Conservation (phyloP, 2,888 invertebrate species). For the Tortrix viridana region DNA sequence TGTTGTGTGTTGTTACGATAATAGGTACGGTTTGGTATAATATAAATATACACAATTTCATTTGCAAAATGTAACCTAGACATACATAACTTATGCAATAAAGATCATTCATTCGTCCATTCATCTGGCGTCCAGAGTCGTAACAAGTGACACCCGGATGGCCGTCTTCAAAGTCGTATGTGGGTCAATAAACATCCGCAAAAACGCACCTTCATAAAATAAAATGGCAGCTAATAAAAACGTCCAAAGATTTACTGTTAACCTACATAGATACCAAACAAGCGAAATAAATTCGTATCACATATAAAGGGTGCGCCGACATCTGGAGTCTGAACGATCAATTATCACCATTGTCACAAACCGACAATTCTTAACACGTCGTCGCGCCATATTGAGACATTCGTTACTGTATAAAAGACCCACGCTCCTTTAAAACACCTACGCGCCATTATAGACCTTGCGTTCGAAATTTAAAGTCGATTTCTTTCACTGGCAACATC, state of each 20-base stretch:
- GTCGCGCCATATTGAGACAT: constrained; percentile 66
- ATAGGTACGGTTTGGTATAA: too few species aligned
- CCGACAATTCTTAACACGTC: constrained; percentile 69
- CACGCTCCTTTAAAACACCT: constrained; percentile 49
- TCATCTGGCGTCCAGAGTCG: not conserved
- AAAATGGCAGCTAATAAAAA: constrained; percentile 50
- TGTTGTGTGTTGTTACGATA: too few species aligned
- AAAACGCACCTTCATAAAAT: constrained; percentile 35
- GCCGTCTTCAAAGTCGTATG: constrained; percentile 25
- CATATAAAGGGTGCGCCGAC: constrained; percentile 68
- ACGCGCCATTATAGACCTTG: constrained; percentile 49
- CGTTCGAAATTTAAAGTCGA: constrained; percentile 51
- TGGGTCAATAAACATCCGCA: constrained; percentile 44
- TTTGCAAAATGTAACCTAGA: too few species aligned
- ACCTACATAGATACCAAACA: constrained; percentile 63
- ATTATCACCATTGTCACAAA: constrained; percentile 73
- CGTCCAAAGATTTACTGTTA: constrained; percentile 65
- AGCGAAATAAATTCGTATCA: constrained; percentile 63
- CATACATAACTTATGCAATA: too few species aligned
- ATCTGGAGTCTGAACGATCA: constrained; percentile 76
- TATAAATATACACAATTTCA: too few species aligned
- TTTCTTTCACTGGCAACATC: constrained; percentile 45
- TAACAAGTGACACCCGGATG: constrained; percentile 21
- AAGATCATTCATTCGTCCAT: too few species aligned
- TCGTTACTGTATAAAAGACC: constrained; percentile 51